Conservation (phyloP, 2,113 vertebrate genomes). For the Macheiramphus alcinus region DNA sequence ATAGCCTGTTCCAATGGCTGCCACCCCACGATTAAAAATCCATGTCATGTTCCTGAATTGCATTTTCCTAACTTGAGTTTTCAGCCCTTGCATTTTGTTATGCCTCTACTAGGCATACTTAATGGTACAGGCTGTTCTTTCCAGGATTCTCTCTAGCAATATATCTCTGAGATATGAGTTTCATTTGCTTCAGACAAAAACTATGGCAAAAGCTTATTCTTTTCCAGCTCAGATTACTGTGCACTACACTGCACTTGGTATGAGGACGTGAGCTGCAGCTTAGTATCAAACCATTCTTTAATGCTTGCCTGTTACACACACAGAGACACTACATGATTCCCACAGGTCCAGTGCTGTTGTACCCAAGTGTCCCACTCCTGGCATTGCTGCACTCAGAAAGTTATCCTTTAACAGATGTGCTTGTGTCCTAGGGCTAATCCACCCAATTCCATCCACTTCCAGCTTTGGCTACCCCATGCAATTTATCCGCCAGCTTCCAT, state of each 20-base stretch:
- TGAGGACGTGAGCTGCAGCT: accelerated
- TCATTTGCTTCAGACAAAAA: neutral
- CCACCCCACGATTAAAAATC: neutral
- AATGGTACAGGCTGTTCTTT: neutral
- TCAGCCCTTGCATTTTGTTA: neutral
- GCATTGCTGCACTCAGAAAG: neutral
- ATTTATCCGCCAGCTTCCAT: neutral
- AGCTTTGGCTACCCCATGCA: neutral
- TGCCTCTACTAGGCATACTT: neutral
- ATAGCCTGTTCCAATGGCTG: neutral
- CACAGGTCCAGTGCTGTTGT: neutral
- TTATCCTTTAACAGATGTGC: neutral
- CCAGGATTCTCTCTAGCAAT: neutral
- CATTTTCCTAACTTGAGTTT: neutral
- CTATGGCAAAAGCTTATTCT: neutral
- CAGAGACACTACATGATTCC: neutral
- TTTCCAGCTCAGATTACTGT: neutral
- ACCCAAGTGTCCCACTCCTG: neutral
- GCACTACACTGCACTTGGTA: neutral
- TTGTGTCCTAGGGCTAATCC: neutral
- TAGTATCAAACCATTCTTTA: neutral
- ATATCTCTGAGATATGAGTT: neutral
- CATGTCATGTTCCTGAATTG: neutral
- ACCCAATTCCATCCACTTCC: neutral
- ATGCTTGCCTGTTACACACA: neutral